A percentile compares a stretch with the other conserved stretches of the same genome.
Evolutionary conservation across 2,888 invertebrate species (phyloP).

Genomic region (Drosophila sordidula): DNA sequence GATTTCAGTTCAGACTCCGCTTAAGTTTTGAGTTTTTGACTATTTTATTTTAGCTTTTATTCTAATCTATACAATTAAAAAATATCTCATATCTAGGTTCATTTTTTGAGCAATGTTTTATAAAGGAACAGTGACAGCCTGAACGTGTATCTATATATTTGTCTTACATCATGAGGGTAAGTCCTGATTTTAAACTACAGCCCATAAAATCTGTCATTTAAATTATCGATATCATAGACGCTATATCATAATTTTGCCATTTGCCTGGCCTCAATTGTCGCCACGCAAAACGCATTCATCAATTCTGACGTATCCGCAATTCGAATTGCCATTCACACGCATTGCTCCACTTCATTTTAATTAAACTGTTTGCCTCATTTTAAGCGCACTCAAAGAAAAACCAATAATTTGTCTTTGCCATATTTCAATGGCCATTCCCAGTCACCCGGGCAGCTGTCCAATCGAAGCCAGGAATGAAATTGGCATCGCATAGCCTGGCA

Average conservation of each 20-base stretch:
- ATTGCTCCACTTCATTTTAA: slow-evolving; percentile 66
- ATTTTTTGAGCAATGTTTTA: no score
- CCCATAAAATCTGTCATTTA: slow-evolving; percentile 13
- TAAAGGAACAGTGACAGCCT: no score
- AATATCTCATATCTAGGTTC: no score
- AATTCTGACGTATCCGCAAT: slow-evolving; percentile 39
- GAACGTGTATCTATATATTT: not conserved
- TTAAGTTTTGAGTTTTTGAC: no score
- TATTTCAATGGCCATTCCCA: slow-evolving; percentile 60
- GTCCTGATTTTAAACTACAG: not conserved
- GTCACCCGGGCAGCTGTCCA: slow-evolving; percentile 1
- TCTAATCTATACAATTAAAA: no score
- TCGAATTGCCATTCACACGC: slow-evolving; percentile 70
- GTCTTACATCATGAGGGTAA: not conserved
- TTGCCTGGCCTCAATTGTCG: slow-evolving; percentile 1
- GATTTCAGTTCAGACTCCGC: not conserved
- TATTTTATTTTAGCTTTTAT: no score
- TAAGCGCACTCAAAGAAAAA: slow-evolving; percentile 66
- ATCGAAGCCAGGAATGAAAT: slow-evolving; percentile 55
- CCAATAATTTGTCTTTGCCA: slow-evolving; percentile 75
- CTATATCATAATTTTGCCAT: slow-evolving; percentile 13
- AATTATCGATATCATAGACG: slow-evolving; percentile 15
- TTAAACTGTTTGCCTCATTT: slow-evolving; percentile 68
- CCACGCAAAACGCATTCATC: slow-evolving; percentile 27
- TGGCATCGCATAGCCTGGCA: slow-evolving; percentile 46